A percentile compares a stretch with the other conserved stretches of the same genome.
Conservation (phyloP, 2,888 invertebrate genomes). For the Galeopsomyia nigrocyanea region DNA sequence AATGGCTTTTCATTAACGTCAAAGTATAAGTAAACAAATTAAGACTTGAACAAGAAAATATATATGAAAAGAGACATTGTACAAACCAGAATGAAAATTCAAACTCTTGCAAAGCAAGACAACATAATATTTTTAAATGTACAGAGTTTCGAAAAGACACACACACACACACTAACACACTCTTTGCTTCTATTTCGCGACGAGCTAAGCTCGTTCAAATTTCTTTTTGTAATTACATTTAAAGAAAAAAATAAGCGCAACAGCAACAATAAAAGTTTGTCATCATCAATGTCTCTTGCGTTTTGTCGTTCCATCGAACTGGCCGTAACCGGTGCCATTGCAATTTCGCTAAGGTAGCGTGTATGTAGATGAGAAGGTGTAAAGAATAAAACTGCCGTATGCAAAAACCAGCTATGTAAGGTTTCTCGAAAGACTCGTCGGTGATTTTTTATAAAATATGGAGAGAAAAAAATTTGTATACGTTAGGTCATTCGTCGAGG, state of each 20-base stretch:
- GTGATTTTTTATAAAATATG: neutral
- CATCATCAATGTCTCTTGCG: slow-evolving; percentile 32
- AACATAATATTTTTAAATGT: slow-evolving; percentile 10
- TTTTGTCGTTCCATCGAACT: slow-evolving; percentile 28
- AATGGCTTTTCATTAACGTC: neutral
- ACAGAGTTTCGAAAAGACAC: too few relatives aligned
- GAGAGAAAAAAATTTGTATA: slow-evolving; percentile 7
- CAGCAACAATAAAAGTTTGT: slow-evolving; percentile 6
- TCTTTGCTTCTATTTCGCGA: too few relatives aligned
- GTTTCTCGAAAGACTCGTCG: neutral
- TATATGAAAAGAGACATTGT: neutral
- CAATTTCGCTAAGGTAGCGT: slow-evolving; percentile 28
- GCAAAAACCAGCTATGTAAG: slow-evolving; percentile 37
- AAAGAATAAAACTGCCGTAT: slow-evolving; percentile 26
- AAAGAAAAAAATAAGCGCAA: slow-evolving; percentile 36
- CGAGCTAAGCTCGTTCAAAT: neutral
- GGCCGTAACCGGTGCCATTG: slow-evolving; percentile 24
- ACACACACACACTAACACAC: too few relatives aligned
- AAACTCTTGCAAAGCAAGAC: slow-evolving; percentile 18
- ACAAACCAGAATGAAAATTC: slow-evolving; percentile 40
- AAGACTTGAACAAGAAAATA: slow-evolving; percentile 3
- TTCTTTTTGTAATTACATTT: slow-evolving; percentile 24
- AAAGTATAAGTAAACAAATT: slow-evolving; percentile 14
- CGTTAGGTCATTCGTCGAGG: neutral
- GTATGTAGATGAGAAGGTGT: slow-evolving; percentile 4